A percentile compares a stretch with the other conserved stretches of the same genome.
Evolutionary conservation across 2,797 vertebrate species (phyloP).

Genomic region (Erethizon dorsatum): DNA sequence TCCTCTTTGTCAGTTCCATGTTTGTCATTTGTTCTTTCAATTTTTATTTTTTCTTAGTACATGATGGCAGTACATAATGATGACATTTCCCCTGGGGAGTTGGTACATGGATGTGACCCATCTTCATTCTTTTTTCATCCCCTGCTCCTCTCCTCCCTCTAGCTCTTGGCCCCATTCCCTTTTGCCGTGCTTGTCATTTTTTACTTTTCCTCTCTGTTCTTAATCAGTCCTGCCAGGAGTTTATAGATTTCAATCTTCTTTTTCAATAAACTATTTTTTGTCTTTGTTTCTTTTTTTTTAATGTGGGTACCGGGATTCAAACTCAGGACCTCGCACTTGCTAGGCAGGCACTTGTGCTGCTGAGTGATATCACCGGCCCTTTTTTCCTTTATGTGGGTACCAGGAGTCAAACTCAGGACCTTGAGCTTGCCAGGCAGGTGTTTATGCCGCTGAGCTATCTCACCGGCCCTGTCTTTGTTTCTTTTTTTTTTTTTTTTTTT

Average conservation of each 20-base stretch:
- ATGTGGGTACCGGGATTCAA: too few relatives aligned
- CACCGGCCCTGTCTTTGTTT: too few relatives aligned
- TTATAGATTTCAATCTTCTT: conserved; percentile 18
- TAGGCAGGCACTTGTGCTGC: too few relatives aligned
- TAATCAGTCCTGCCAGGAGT: background rate
- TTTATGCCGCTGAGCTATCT: too few relatives aligned
- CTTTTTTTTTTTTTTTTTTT: too few relatives aligned
- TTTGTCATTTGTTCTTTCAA: background rate
- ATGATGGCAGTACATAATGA: background rate
- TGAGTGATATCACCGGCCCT: too few relatives aligned
- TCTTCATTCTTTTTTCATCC: background rate
- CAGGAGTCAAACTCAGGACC: too few relatives aligned
- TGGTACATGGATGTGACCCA: background rate
- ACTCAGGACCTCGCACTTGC: too few relatives aligned
- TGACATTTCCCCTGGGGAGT: background rate
- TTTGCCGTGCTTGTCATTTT: background rate
- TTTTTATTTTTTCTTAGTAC: background rate
- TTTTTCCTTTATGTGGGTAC: too few relatives aligned
- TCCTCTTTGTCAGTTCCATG: background rate
- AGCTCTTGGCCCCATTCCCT: background rate
- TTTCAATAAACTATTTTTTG: conserved; percentile 2
- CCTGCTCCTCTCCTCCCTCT: background rate
- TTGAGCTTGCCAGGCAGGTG: too few relatives aligned
- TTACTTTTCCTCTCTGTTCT: background rate
- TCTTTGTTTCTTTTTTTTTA: conserved; percentile 4